A percentile compares a stretch with the other conserved stretches of the same genome.
Conservation (phyloP, 2,797 vertebrate species). For the Apogon talboti region DNA sequence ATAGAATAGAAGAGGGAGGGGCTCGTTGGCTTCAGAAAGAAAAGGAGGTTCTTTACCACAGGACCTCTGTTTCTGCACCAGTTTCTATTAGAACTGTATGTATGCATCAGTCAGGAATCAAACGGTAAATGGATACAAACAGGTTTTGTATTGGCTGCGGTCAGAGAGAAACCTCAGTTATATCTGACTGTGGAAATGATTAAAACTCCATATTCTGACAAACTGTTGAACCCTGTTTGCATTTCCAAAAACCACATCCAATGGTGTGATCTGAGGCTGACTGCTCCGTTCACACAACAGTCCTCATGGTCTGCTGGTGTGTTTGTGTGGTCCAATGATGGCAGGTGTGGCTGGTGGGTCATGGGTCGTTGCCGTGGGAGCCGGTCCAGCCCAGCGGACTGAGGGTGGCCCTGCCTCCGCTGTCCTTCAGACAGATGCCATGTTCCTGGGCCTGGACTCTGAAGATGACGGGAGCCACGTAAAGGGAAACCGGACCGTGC, state of each 20-base stretch:
- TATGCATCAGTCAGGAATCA: no score
- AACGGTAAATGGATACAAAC: no score
- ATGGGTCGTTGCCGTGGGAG: constrained; percentile 86
- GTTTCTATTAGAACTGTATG: no score
- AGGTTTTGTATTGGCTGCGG: neutral
- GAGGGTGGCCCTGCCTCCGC: constrained; percentile 81
- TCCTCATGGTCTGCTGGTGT: neutral
- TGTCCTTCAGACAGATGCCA: constrained; percentile 81
- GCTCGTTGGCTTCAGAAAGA: no score
- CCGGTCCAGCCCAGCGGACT: constrained; percentile 83
- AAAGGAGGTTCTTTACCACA: no score
- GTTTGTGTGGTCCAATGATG: neutral
- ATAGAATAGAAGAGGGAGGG: no score
- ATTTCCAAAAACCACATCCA: neutral
- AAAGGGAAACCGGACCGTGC: constrained; percentile 41
- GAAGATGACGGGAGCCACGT: constrained; percentile 81
- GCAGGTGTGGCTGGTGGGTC: constrained; percentile 89
- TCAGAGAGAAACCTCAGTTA: constrained; percentile 3
- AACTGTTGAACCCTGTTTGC: neutral
- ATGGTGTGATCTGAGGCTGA: constrained; percentile 6
- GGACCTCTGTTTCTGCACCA: no score
- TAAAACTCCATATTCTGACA: neutral
- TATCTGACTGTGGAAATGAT: constrained; percentile 4
- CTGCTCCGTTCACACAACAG: neutral
- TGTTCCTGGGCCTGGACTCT: constrained; percentile 93